Base-by-base conservation (phyloP, 2,888 invertebrate genomes). In the Mycalesis mineus region DNA sequence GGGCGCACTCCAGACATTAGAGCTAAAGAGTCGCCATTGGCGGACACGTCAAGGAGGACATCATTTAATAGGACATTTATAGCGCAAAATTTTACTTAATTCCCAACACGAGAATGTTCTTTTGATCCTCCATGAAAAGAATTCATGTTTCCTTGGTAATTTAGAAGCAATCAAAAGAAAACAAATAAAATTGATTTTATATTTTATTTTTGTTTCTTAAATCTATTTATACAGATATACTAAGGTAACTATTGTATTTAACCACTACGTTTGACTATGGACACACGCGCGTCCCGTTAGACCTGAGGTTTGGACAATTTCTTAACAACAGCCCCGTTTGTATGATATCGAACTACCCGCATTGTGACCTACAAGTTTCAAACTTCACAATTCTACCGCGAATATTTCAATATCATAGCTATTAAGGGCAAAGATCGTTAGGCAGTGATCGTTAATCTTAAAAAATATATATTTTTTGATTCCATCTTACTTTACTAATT, bases 201-300 rank as follows among this genome's bases (percentile, higher is more conserved):
- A 67, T 63, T 67, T 79, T 52, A 48, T 63, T 75, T 80, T 74
- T 64, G 65, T 73, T 47, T 65, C 77, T 82, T 84, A 82, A 52
- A 68, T 62, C 74, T 82, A 82, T 77, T 75, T 78, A 73, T 80
- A 82, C 76, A 82, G 70, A 74, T 79, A 82, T 63, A 60, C 77
- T 81, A 84, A 73, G 84, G 84, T 85, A 85, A 84, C 84, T 84
- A 74, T 72, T 73, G 73, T 69, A 79, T 75, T 77, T 80, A 80
- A 69, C 72, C 70, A 76, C 82, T 83, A 84, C 69, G 75, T 80
- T 83, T 85, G 85, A 85, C 85, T 85, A 85, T 82, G 83, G 84
- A 82, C 84, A 71, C 70, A 54, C 41, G 49, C 39, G 66, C 67
- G 79, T 80, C 80, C 77, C 72, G 42, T 68, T 67, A 70, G 76